Base-by-base conservation (phyloP, 2,888 invertebrate genomes). In the Clanis bilineata region DNA sequence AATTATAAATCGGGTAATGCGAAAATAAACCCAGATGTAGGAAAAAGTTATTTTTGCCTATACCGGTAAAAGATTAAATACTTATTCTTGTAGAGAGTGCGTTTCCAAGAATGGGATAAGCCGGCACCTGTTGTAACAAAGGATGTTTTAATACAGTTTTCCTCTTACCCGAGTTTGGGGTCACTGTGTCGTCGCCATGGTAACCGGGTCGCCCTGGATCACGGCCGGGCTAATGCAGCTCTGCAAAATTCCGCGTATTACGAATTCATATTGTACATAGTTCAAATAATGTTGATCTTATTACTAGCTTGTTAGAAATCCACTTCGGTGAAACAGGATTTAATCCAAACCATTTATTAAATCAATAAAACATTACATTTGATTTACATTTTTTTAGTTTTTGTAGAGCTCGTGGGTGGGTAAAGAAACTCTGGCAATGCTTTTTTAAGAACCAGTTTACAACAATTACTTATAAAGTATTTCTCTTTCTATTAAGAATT, bases 151-250 rank as follows among this genome's bases (percentile, higher is more conserved):
- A 22, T 57, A 18, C 23, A 15, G 38, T 38, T 38, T 57, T 47
- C 22, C 36, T 58, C 23, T 41, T 28, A 22, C 12, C 22, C 57
- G 36, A 2, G 62, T 70, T 64, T 64, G 63, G 61, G 77, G 80
- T 81, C 73, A 81, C 68, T 80, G 62, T 82, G 80, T 68, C 79
- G 72, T 64, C 56, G 66, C 72, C 70, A 69, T 74, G 73, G 70
- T 65, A 64, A 75, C 70, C 65, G 67, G 65, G 70, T 72, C 70
- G 67, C 69, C 73, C 76, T 68, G 66, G 75, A 67, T 64, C 67
- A 55, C 55, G 66, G 36, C 66, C 67, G 61, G 63, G 60, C 66
- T 68, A 58, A 62, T 63, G 65, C 65, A 47, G 63, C 65, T 44
- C 57, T n/a, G 39, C 54, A 54, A 51, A 62, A 59, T 61, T 47